Evolutionary conservation across 2,113 vertebrate genomes (phyloP).

Genomic region (Varanus komodoensis): DNA sequence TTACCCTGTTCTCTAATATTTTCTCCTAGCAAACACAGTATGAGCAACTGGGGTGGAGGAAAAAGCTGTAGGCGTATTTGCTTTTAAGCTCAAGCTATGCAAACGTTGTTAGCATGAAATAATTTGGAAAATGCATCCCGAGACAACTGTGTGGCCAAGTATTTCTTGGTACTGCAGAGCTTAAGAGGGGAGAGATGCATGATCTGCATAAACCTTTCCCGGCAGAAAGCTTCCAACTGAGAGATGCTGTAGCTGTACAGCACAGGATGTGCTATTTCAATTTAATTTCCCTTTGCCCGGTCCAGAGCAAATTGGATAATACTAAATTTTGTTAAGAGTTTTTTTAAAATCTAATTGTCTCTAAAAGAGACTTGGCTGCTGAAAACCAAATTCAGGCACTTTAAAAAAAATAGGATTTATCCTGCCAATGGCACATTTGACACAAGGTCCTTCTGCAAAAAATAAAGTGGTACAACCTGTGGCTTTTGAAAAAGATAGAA

Average conservation of each 20-base stretch:
- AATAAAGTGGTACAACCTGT: neutral
- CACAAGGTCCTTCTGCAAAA: neutral
- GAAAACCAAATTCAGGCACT: neutral
- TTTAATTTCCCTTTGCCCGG: neutral
- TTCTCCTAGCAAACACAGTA: neutral
- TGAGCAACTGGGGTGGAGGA: accelerated
- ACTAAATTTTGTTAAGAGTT: neutral
- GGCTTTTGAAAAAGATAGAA: neutral
- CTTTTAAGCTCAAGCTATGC: neutral
- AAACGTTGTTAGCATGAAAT: neutral
- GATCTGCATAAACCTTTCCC: accelerated
- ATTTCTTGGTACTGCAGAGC: neutral
- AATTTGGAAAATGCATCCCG: neutral
- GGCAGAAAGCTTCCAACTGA: slow-evolving; percentile 7
- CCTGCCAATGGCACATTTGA: neutral
- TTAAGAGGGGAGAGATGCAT: neutral
- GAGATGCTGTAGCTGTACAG: neutral
- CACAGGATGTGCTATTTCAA: slow-evolving; percentile 7
- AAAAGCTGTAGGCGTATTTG: neutral
- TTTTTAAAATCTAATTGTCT: slow-evolving; percentile 13
- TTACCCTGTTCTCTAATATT: neutral
- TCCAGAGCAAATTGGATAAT: slow-evolving; percentile 33
- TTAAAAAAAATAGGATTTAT: slow-evolving; percentile 2
- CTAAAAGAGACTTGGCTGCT: neutral
- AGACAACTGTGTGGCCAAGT: neutral